Evolutionary conservation across 1,140 invertebrate species (phyloP), one percentile per base, ranked within the genome.

Genomic region (Teleogryllus occipitalis): DNA sequence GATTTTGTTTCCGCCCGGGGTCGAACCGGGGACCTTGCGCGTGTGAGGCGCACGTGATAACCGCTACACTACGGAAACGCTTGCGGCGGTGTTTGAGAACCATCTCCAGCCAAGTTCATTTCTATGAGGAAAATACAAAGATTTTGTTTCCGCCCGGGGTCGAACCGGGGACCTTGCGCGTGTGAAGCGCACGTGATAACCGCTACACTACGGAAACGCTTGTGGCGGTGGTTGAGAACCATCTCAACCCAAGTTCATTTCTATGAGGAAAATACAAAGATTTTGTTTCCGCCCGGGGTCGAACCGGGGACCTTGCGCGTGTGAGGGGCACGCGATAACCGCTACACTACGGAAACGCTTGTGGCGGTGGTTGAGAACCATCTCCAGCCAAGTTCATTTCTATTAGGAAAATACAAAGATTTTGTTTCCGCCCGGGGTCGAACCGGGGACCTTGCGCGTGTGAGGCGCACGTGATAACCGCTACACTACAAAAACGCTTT

Each of bases 1-100:
- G n/a, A n/a, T n/a, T 22, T 81, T 89, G 87, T 88, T 89, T 88
- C 87, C 87, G 88, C 88, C 88, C 88, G 88, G 88, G 88, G 88
- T 89, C 88, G 88, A 89, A 89, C 88, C 88, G 88, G 88, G 88
- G 88, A 87, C 88, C 88, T 89, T 89, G 87, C 87, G 88, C 88
- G 88, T 89, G 88, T 89, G 87, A 89, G 86, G 88, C 88, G 87
- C 88, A 89, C 88, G 88, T 89, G 88, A 89, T 89, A 89, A 89
- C 88, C 88, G 88, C 88, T 89, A 87, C 85, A 87, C 85, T 83
- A 85, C 85, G 83, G 84, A 85, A 85, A 86, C 85, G n/a, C n/a
- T n/a, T n/a, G n/a, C n/a, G n/a, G n/a, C n/a, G n/a, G n/a, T n/a
- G n/a, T n/a, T n/a, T n/a, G n/a, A n/a, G n/a, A n/a, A n/a, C n/a